These are phyloP conservation scores for Nineta flava DNA, from an alignment of 2,888 invertebrate species.

Conservation along the genomic window DNA sequence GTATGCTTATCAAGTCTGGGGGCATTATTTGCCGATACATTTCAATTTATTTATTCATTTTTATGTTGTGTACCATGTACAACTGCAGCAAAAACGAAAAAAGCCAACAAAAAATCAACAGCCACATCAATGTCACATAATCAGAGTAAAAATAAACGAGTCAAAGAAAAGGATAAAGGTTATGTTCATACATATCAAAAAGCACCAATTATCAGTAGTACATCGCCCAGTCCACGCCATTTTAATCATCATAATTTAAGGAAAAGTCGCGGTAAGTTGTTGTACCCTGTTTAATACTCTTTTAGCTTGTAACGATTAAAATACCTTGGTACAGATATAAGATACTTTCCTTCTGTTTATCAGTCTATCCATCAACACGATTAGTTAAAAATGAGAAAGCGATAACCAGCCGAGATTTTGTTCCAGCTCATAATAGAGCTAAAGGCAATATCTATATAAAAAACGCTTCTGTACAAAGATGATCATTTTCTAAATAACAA, in stretches of 20 bases:
- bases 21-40: conserved; percentile 59
- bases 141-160: background rate
- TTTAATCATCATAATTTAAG: background rate
- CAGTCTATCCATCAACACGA: background rate
- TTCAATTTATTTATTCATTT: conserved; percentile 48
- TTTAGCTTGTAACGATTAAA: no score
- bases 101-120: conserved; percentile 12
- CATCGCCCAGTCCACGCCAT: conserved; percentile 26
- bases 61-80: conserved; percentile 24
- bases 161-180: conserved; percentile 15
- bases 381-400: no score
- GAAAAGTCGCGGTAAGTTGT: conserved; percentile 1
- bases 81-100: conserved; percentile 24
- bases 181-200: conserved; percentile 40
- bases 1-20: conserved; percentile 76
- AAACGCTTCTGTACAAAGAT: no score
- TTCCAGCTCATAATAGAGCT: no score
- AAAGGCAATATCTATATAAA: no score
- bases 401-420: no score
- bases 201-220: conserved; percentile 23
- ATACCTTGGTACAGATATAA: no score
- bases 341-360: background rate
- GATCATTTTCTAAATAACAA: no score
- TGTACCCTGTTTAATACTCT: no score
- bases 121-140: background rate